Percentiles rank a stretch among this genome's conserved stretches.
These are phyloP conservation scores for Caenorhabditis drosophilae DNA, from an alignment of 2,888 invertebrate genomes.

Conservation along the genomic window DNA sequence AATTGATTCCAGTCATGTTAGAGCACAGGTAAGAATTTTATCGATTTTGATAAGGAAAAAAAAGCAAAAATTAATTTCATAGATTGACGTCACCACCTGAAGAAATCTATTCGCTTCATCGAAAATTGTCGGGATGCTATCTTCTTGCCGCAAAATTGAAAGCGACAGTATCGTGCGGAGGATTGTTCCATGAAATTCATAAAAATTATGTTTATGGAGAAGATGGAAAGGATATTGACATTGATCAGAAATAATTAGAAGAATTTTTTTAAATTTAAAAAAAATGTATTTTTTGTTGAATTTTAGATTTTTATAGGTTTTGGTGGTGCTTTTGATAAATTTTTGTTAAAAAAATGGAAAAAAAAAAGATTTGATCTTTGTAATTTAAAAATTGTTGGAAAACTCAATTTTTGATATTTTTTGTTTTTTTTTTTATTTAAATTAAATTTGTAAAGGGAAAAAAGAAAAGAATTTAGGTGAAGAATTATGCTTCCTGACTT, in stretches of 20 bases:
- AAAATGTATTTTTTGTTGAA: neutral
- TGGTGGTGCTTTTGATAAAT: too few relatives aligned
- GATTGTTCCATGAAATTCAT: constrained; percentile 60
- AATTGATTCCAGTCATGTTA: constrained; percentile 89
- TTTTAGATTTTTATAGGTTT: constrained; percentile 4
- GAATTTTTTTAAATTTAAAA: too few relatives aligned
- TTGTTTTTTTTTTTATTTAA: constrained; percentile 4
- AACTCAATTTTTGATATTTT: too few relatives aligned
- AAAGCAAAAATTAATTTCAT: constrained; percentile 19
- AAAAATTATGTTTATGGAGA: constrained; percentile 58
- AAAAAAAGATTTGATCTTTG: too few relatives aligned
- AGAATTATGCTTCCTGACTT: constrained; percentile 67
- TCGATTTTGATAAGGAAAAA: neutral
- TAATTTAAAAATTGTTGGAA: neutral
- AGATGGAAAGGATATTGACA: constrained; percentile 52
- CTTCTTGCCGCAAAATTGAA: constrained; percentile 65
- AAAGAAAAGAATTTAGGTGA: constrained; percentile 1
- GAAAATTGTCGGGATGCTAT: constrained; percentile 85
- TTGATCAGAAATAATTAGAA: constrained; percentile 25
- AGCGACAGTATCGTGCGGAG: constrained; percentile 66
- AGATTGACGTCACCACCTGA: constrained; percentile 95
- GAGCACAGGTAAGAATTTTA: constrained; percentile 75
- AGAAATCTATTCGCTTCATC: constrained; percentile 94
- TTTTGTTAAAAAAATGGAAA: too few relatives aligned
- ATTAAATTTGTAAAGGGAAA: neutral